Percentiles rank a stretch among this genome's conserved stretches.
Conservation (phyloP, 2,888 invertebrate genomes). For the Lamproptera curius region DNA sequence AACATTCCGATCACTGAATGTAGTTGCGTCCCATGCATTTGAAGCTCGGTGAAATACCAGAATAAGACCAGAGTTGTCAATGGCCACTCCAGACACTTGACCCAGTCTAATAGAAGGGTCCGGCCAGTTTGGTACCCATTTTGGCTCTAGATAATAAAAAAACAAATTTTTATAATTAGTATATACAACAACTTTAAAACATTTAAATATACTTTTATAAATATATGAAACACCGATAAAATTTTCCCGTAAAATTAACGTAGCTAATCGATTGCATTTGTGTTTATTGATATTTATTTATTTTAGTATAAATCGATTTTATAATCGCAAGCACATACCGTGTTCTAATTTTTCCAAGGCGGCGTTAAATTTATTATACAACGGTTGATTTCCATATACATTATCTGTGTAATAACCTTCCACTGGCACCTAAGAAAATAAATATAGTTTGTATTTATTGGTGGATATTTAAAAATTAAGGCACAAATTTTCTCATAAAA, state of each 20-base stretch:
- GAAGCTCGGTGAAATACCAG: conserved; percentile 90
- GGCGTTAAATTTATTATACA: conserved; percentile 40
- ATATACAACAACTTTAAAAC: no score
- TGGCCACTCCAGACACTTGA: conserved; percentile 88
- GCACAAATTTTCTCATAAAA: conserved; percentile 16
- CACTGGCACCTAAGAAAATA: conserved; percentile 42
- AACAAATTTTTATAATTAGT: neutral
- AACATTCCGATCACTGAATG: conserved; percentile 79
- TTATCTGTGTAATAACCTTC: conserved; percentile 46
- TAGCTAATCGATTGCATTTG: no score
- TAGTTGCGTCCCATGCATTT: conserved; percentile 78
- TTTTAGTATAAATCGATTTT: neutral
- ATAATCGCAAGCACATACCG: conserved; percentile 35
- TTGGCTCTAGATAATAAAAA: conserved; percentile 60
- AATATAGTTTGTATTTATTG: neutral
- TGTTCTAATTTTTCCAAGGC: conserved; percentile 52
- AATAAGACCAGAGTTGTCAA: conserved; percentile 85
- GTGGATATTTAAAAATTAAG: neutral
- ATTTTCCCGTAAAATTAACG: no score
- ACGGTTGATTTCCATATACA: conserved; percentile 37
- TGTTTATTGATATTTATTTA: no score
- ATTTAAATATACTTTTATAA: no score
- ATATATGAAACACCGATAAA: no score
- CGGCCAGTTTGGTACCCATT: conserved; percentile 79
- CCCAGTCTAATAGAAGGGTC: conserved; percentile 76